Evolutionary conservation across 1,140 invertebrate genomes (phyloP).

Genomic region (Drosophila auraria): DNA sequence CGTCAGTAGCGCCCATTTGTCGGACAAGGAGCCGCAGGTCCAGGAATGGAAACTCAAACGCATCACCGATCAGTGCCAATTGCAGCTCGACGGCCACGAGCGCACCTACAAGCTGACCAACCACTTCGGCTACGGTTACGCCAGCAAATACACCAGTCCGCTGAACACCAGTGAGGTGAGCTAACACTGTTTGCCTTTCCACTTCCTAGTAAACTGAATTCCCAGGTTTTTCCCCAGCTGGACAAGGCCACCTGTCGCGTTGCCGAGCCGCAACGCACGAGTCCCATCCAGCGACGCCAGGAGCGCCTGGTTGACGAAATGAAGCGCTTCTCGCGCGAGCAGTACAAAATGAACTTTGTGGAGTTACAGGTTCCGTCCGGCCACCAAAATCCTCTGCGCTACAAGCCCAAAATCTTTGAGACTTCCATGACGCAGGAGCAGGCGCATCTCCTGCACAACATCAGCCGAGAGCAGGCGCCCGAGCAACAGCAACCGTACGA

Average conservation of each 20-base stretch:
- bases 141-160: constrained; percentile 52
- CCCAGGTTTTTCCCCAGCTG: constrained; percentile 31
- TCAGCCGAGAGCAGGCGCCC: constrained; percentile 33
- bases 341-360: constrained; percentile 83
- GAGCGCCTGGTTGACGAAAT: constrained; percentile 71
- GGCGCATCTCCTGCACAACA: constrained; percentile 71
- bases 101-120: constrained; percentile 57
- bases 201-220: background rate
- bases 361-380: constrained; percentile 81
- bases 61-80: constrained; percentile 76
- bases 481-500: constrained; percentile 25
- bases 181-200: background rate
- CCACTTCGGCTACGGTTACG: constrained; percentile 71
- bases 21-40: constrained; percentile 60
- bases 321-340: constrained; percentile 75
- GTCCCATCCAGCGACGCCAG: constrained; percentile 67
- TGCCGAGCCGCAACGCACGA: constrained; percentile 58
- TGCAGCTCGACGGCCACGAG: constrained; percentile 62
- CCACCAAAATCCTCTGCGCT: constrained; percentile 78
- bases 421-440: constrained; percentile 72
- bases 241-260: constrained; percentile 67
- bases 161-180: constrained; percentile 58
- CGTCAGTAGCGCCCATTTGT: constrained; percentile 18
- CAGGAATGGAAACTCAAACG: constrained; percentile 78
- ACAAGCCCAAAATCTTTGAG: constrained; percentile 68